These are phyloP conservation scores for Phataginus tetradactyla DNA, from an alignment of 2,797 vertebrate genomes.

Conservation along the genomic window DNA sequence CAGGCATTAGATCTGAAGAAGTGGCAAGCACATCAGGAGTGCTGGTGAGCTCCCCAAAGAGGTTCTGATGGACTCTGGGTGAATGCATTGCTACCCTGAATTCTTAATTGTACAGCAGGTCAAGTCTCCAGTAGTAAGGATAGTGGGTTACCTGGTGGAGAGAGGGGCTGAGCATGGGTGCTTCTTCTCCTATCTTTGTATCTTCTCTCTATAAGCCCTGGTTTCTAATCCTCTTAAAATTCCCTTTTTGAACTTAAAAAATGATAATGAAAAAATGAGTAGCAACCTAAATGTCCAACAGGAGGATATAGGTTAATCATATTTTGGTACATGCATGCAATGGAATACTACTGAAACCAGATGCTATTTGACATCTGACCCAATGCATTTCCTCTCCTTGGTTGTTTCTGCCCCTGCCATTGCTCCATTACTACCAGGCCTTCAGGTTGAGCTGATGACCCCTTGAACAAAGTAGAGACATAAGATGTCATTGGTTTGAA, in stretches of 20 bases:
- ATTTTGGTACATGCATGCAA: background rate
- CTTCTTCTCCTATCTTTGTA: background rate
- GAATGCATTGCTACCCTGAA: background rate
- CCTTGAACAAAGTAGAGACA: background rate
- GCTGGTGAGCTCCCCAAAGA: background rate
- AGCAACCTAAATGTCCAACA: background rate
- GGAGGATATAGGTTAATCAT: background rate
- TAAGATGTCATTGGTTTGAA: background rate
- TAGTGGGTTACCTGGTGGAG: background rate
- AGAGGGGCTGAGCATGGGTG: background rate
- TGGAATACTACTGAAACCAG: background rate
- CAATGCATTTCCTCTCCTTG: background rate
- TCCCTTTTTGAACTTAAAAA: background rate
- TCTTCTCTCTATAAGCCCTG: background rate
- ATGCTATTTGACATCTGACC: background rate
- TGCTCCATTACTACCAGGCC: background rate
- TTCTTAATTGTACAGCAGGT: background rate
- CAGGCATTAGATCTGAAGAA: background rate
- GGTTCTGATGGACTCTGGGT: background rate
- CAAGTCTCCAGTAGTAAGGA: background rate
- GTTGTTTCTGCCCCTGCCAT: background rate
- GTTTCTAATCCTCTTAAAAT: background rate
- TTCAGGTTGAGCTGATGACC: background rate
- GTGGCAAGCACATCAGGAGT: background rate
- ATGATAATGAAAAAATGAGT: background rate